phyloP scores from a whole-genome alignment of 2,888 invertebrate genomes.

The Phrixothrix hirtus region DNA sequence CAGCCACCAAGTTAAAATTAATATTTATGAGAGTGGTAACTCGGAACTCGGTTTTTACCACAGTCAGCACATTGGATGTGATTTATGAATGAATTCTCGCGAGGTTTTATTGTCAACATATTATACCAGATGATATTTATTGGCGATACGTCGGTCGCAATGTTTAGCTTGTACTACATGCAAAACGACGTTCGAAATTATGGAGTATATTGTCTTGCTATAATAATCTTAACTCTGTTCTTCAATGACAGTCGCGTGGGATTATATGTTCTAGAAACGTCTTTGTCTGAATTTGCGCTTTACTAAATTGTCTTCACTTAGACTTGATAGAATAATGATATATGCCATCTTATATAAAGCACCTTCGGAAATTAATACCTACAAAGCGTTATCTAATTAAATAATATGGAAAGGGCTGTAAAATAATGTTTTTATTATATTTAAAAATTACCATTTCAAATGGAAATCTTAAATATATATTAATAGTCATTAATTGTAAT shows the following conservation, averaged over 20 bases:
- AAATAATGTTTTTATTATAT: too few species aligned
- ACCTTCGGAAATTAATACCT: too few species aligned
- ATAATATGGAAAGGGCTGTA: too few species aligned
- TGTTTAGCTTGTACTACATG: conserved; percentile 38
- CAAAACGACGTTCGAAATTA: conserved; percentile 3
- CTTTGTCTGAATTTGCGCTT: conserved; percentile 12
- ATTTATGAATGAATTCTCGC: conserved; percentile 40
- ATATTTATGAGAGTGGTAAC: conserved; percentile 33
- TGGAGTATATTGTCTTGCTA: conserved; percentile 5
- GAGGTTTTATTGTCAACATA: conserved; percentile 43
- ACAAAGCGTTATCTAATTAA: too few species aligned
- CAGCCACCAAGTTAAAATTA: conserved; percentile 29
- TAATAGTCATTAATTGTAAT: too few species aligned
- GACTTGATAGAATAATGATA: too few species aligned
- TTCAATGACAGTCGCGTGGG: background rate
- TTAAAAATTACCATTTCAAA: too few species aligned
- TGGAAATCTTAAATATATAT: too few species aligned
- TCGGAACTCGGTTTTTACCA: conserved; percentile 32
- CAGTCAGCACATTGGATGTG: conserved; percentile 34
- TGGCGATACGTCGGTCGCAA: conserved; percentile 33
- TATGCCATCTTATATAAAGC: too few species aligned
- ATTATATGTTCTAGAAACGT: background rate
- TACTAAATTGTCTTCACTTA: background rate
- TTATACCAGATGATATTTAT: conserved; percentile 40
- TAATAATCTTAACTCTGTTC: conserved; percentile 11